Evolutionary conservation across 92 coral and sea anemone genomes (phyloP).

Genomic region (Umimayanthus chanpuru): DNA sequence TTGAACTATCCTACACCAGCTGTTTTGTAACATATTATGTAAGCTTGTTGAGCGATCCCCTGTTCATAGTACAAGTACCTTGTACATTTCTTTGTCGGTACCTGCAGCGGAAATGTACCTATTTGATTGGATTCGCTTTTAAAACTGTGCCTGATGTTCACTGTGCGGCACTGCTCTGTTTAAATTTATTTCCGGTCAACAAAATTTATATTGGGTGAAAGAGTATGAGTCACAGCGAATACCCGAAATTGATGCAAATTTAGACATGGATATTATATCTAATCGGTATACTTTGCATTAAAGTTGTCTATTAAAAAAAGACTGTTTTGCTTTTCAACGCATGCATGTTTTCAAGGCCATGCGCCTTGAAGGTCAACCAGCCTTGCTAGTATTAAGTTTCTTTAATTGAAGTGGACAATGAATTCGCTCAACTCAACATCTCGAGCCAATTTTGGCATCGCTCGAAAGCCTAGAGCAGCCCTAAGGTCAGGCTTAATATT

Average conservation of each 20-base stretch:
- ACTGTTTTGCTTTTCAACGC: constrained; percentile 28
- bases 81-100: background rate
- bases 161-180: background rate
- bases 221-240: background rate
- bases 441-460: constrained; percentile 21
- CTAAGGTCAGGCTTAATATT: background rate
- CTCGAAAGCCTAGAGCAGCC: background rate
- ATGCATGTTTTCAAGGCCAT: constrained; percentile 8
- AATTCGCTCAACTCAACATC: constrained; percentile 13
- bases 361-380: constrained; percentile 32
- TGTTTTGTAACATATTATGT: background rate
- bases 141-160: background rate
- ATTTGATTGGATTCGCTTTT: too few species aligned
- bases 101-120: background rate
- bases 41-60: background rate
- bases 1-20: background rate
- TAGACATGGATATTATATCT: background rate
- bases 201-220: background rate
- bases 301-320: background rate
- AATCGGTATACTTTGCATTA: background rate
- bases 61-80: background rate
- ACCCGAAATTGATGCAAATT: background rate
- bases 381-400: constrained; percentile 26
- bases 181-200: background rate
- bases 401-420: constrained; percentile 25